phyloP scores from a whole-genome alignment of 64 coral and sea anemone genomes.

The Orbicella faveolata region DNA sequence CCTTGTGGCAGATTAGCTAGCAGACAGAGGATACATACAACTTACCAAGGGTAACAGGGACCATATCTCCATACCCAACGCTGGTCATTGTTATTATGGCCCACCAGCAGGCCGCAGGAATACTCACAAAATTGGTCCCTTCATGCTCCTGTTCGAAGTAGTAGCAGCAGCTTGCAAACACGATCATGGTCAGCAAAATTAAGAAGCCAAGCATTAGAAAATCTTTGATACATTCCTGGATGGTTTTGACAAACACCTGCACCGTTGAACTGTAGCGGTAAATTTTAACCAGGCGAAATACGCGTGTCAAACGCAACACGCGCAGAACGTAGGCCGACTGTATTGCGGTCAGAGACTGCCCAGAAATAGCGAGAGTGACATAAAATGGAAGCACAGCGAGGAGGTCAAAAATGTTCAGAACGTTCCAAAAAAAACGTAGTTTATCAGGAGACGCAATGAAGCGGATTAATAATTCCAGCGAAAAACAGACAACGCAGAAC shows the following conservation, averaged over 20 bases:
- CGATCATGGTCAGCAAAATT: conserved; percentile 31
- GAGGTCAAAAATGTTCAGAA: conserved; percentile 50
- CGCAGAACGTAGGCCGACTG: conserved; percentile 46
- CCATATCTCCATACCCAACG: conserved; percentile 63
- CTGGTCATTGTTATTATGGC: conserved; percentile 51
- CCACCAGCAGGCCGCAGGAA: conserved; percentile 62
- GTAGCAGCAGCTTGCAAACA: conserved; percentile 59
- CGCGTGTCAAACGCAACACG: conserved; percentile 20
- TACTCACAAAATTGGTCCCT: conserved; percentile 57
- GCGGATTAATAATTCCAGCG: conserved; percentile 40
- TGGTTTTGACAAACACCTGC: conserved; percentile 50
- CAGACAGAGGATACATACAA: neutral
- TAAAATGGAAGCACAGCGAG: conserved; percentile 53
- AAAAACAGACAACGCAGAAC: conserved; percentile 55
- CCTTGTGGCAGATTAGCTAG: neutral
- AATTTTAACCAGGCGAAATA: conserved; percentile 42
- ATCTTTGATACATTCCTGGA: conserved; percentile 39
- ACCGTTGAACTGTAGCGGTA: conserved; percentile 44
- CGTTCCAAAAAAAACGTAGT: conserved; percentile 38
- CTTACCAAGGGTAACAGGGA: conserved; percentile 44
- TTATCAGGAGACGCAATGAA: conserved; percentile 51
- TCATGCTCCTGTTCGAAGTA: conserved; percentile 59
- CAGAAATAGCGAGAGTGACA: conserved; percentile 6
- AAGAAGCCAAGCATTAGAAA: conserved; percentile 44
- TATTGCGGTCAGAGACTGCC: neutral